phyloP scores from a whole-genome alignment of 2,113 vertebrate species.

The Plestiodon gilberti region DNA sequence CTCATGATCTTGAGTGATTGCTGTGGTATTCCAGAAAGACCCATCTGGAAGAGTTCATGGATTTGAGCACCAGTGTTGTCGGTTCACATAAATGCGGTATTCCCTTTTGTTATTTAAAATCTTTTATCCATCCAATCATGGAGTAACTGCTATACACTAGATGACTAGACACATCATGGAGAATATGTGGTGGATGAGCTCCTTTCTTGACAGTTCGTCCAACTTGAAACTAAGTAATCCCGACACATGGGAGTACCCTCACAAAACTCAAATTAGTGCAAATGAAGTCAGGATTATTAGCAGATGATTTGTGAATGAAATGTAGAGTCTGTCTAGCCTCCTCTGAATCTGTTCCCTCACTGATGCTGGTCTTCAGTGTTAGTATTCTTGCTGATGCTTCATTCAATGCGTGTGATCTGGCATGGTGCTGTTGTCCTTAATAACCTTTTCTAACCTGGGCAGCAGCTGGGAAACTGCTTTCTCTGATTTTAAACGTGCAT shows the following conservation, averaged over 20 bases:
- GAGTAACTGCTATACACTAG: neutral
- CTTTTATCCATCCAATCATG: neutral
- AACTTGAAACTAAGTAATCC: neutral
- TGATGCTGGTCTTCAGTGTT: neutral
- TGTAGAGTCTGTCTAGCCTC: neutral
- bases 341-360: neutral
- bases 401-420: neutral
- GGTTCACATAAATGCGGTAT: neutral
- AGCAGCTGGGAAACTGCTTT: neutral
- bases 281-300: neutral
- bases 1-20: neutral
- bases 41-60: neutral
- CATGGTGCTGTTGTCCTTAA: neutral
- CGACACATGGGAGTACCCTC: neutral
- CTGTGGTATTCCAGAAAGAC: neutral
- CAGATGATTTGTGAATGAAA: neutral
- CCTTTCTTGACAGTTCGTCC: neutral
- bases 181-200: neutral
- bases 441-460: neutral
- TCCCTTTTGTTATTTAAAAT: neutral
- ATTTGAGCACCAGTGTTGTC: neutral
- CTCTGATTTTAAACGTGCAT: neutral
- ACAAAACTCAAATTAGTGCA: neutral
- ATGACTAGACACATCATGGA: neutral
- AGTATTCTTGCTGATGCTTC: neutral